Base-by-base conservation (phyloP, 2,888 invertebrate genomes). In the Drosophila birchii region DNA sequence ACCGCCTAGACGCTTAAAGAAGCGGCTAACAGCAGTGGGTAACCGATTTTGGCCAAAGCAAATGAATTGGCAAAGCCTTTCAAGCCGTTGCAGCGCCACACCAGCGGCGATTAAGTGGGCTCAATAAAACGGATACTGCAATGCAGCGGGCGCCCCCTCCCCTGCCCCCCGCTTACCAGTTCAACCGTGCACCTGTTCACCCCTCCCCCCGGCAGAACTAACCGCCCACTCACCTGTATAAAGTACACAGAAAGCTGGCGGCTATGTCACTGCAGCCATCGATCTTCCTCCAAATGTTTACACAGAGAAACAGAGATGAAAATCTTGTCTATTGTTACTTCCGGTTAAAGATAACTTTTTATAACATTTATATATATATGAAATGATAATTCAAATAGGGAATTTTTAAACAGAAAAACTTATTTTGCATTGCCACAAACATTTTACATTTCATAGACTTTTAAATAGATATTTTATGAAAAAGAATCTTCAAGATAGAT, bases 51-150 rank as follows among this genome's bases (percentile, higher is more conserved):
- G 54, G 70, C 68, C 68, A 70, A 49, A 68, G 36, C 68, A 57
- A 68, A 68, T 68, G 72, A 41, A 69, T 69, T 70, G 69, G 71
- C 18, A 60, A 69, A 58, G 68, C 68, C n/a, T 57, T 38, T 68
- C 70, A 57, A 69, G 68, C 70, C 68, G 49, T 68, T 69, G 38
- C 68, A 53, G 43, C 66, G 29, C 43, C 66, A 43, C 66, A 64
- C 64, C 43, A 51, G 8, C 36, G 32, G 51, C 67, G 67, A 66
- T 67, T 51, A 45, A 45, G 39, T 29, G 32, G 18, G 54, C 68
- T 34, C 54, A 67, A 53, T 67, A 67, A 63, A 67, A 38, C 44
- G 67, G 67, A 44, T 49, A 20, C 58, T 29, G 51, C 26, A 45
- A 23, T 45, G 23, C 9, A 58, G 34, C 29, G 7, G 8, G 29